phyloP scores from a whole-genome alignment of 1,140 invertebrate genomes.

The Bathynomus jamesi region DNA sequence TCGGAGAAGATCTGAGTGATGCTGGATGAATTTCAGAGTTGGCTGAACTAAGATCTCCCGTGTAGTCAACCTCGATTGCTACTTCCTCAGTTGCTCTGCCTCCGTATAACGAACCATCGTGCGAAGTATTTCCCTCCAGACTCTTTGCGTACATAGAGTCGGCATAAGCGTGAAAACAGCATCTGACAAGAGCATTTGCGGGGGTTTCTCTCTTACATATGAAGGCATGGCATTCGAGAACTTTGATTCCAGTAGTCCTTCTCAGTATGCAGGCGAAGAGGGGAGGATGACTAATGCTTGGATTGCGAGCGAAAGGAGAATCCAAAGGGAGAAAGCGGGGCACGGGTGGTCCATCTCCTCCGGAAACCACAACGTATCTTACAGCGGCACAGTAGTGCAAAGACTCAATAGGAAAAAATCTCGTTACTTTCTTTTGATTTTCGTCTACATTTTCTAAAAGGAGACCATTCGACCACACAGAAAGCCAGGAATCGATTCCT shows the following conservation, averaged over 20 bases:
- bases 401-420: conserved; percentile 95
- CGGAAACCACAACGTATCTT: conserved; percentile 57
- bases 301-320: conserved; percentile 84
- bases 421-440: conserved; percentile 82
- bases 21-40: conserved; percentile 32
- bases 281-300: conserved; percentile 79
- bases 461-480: conserved; percentile 93
- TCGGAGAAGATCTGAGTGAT: conserved; percentile 24
- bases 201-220: conserved; percentile 93
- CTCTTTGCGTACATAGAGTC: conserved; percentile 81
- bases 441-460: conserved; percentile 94
- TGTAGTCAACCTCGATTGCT: conserved; percentile 32
- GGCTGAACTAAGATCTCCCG: conserved; percentile 35
- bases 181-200: conserved; percentile 80
- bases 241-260: conserved; percentile 94
- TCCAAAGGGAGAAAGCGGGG: conserved; percentile 92
- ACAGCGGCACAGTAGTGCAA: conserved; percentile 97
- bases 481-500: conserved; percentile 95
- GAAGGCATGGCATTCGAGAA: conserved; percentile 97
- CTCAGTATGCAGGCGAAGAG: conserved; percentile 93
- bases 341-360: conserved; percentile 46
- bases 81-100: conserved; percentile 28
- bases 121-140: conserved; percentile 40
- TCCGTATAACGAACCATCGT: conserved; percentile 34
- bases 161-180: conserved; percentile 91